Percentiles rank a stretch among this genome's conserved stretches.
Conservation (phyloP, 2,797 vertebrate genomes). For the Eremophila alpestris region DNA sequence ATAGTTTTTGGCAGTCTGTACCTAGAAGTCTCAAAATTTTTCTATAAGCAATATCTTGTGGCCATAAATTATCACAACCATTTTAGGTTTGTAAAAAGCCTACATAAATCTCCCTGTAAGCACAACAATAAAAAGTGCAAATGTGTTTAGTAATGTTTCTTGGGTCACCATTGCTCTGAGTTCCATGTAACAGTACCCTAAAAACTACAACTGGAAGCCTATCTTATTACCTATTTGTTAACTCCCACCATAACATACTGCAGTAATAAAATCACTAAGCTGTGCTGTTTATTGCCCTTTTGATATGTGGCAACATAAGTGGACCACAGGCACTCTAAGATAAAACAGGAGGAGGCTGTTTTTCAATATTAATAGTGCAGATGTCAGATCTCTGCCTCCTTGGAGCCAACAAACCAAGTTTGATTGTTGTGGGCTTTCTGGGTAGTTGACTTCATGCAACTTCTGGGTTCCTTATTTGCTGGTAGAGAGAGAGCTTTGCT, state of each 20-base stretch:
- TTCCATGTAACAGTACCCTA: constrained; percentile 46
- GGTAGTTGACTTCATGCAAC: constrained; percentile 1
- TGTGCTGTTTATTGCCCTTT: constrained; percentile 65
- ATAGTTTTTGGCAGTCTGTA: constrained; percentile 55
- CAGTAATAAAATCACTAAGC: constrained; percentile 58
- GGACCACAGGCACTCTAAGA: constrained; percentile 57
- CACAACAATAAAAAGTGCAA: constrained; percentile 64
- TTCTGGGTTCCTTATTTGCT: constrained; percentile 24
- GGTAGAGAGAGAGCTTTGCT: constrained; percentile 6
- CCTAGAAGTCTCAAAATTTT: constrained; percentile 54
- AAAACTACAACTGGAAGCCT: constrained; percentile 44
- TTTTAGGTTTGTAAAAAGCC: constrained; percentile 59
- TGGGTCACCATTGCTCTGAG: constrained; percentile 40
- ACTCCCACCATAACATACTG: constrained; percentile 33
- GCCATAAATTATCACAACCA: constrained; percentile 55
- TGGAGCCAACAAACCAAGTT: constrained; percentile 6
- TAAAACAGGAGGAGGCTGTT: constrained; percentile 46
- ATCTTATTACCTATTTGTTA: constrained; percentile 64
- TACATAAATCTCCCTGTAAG: constrained; percentile 59
- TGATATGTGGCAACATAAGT: constrained; percentile 46
- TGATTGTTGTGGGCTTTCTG: constrained; percentile 54
- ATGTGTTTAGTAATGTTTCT: constrained; percentile 58
- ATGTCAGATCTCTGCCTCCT: constrained; percentile 37
- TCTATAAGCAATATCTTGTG: constrained; percentile 64
- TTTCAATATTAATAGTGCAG: constrained; percentile 33